Evolutionary conservation across 2,113 vertebrate species (phyloP).

Genomic region (Emydocephalus ijimae): DNA sequence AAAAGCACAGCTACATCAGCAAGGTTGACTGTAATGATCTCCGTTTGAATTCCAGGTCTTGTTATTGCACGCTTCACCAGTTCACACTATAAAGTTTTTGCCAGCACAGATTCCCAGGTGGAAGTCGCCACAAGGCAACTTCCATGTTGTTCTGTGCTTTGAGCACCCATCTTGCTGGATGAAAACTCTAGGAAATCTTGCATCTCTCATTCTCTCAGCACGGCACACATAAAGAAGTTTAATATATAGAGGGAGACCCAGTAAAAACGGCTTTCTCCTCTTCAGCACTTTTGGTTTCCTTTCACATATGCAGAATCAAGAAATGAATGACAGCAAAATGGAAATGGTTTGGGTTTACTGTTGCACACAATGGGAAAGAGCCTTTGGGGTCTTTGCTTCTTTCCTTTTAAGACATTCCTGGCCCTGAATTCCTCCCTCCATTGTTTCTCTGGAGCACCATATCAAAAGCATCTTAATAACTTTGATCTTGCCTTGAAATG

Average conservation of each 20-base stretch:
- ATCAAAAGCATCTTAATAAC: background rate
- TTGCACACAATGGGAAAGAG: background rate
- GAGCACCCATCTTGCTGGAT: background rate
- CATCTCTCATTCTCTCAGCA: background rate
- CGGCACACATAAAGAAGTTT: background rate
- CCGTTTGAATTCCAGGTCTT: background rate
- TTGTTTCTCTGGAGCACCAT: background rate
- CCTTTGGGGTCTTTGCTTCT: background rate
- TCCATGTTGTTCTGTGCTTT: background rate
- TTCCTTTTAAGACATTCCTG: background rate
- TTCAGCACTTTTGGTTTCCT: background rate
- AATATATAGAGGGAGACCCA: background rate
- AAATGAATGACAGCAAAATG: background rate
- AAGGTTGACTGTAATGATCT: background rate
- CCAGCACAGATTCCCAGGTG: background rate
- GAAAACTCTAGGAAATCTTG: background rate
- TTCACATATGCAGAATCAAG: background rate
- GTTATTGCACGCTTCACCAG: background rate
- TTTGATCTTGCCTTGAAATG: background rate
- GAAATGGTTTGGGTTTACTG: background rate
- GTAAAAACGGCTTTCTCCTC: background rate
- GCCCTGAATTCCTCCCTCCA: background rate
- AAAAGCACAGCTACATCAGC: background rate
- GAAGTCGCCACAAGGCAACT: background rate
- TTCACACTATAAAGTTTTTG: background rate